phyloP scores from a whole-genome alignment of 2,888 invertebrate species.

The Scotopteryx bipunctaria region DNA sequence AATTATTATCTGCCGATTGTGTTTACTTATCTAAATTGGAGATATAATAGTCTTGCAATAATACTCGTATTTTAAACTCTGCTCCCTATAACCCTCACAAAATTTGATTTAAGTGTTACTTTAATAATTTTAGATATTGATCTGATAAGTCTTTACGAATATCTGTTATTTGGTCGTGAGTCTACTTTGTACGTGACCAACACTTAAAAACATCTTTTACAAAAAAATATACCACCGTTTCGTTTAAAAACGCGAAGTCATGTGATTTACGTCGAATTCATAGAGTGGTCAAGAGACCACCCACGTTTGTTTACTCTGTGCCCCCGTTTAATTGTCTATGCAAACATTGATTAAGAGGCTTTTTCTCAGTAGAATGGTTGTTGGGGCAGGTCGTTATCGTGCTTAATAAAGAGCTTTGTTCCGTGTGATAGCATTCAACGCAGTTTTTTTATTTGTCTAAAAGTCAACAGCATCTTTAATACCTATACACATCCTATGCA shows the following conservation, averaged over 20 bases:
- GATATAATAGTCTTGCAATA: constrained; percentile 1
- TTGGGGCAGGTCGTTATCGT: constrained; percentile 53
- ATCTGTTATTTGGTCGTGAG: no score
- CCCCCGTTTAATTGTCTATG: constrained; percentile 73
- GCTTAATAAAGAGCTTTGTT: constrained; percentile 30
- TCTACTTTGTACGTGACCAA: constrained; percentile 29
- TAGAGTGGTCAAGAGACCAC: constrained; percentile 56
- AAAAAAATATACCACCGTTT: constrained; percentile 30
- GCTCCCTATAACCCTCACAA: no score
- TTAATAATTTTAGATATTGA: no score
- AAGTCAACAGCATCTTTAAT: no score
- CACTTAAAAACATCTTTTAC: constrained; percentile 25
- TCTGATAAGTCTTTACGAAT: no score
- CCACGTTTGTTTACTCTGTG: constrained; percentile 65
- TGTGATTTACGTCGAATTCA: constrained; percentile 50
- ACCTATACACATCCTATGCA: no score
- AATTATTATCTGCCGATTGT: constrained; percentile 39
- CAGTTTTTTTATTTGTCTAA: background rate
- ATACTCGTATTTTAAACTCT: no score
- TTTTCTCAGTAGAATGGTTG: constrained; percentile 41
- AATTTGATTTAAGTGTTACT: no score
- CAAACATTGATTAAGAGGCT: constrained; percentile 69
- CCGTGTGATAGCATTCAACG: constrained; percentile 11
- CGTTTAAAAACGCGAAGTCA: constrained; percentile 57
- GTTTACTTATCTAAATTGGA: constrained; percentile 30